A percentile compares a stretch with the other conserved stretches of the same genome.
These are phyloP conservation scores for Anguilla japonica DNA, from an alignment of 2,113 vertebrate species.

Conservation along the genomic window DNA sequence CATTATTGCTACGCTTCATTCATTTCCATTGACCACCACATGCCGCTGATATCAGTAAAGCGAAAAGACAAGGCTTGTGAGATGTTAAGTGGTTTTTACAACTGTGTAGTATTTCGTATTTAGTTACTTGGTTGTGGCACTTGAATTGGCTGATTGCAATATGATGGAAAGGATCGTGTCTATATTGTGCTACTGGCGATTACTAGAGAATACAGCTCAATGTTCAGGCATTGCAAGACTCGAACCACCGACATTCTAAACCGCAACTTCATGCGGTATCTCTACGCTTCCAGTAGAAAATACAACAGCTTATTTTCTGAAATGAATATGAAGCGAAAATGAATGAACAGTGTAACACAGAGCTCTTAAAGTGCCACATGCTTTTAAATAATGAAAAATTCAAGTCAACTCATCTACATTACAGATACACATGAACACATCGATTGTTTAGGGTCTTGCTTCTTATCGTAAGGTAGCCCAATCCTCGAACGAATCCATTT, in stretches of 20 bases:
- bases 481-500: no score
- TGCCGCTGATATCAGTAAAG: neutral
- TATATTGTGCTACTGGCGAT: constrained; percentile 1
- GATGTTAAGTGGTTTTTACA: neutral
- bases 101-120: neutral
- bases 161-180: constrained; percentile 7
- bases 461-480: no score
- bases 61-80: neutral
- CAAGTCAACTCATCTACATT: neutral
- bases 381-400: neutral
- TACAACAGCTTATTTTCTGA: neutral
- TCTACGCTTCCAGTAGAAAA: constrained; percentile 17
- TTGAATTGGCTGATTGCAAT: constrained; percentile 7
- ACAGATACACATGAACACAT: neutral
- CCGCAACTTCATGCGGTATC: neutral
- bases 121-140: neutral
- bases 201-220: constrained; percentile 17
- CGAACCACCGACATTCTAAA: constrained; percentile 37
- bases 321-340: neutral
- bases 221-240: neutral
- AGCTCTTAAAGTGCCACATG: constrained; percentile 19
- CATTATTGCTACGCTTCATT: neutral
- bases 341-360: neutral
- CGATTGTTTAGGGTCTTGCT: no score
- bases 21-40: constrained; percentile 13